Percentiles rank a stretch among this genome's conserved stretches.
phyloP scores from a whole-genome alignment of 2,797 vertebrate species.

The Cetoscarus ocellatus region DNA sequence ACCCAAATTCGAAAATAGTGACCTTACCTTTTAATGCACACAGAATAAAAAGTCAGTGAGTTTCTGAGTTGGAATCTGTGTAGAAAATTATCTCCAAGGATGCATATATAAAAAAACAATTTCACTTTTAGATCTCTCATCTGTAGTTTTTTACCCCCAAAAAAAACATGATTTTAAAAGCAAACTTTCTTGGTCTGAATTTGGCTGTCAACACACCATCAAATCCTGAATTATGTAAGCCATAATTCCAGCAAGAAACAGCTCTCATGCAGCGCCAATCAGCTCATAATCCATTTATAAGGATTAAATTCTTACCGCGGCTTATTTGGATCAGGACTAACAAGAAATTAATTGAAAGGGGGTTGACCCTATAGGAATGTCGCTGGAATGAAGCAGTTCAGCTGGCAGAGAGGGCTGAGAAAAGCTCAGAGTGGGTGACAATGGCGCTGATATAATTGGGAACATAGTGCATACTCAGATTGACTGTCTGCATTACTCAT shows the following conservation, averaged over 20 bases:
- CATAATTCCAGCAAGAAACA: slow-evolving; percentile 66
- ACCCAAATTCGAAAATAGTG: too few relatives aligned
- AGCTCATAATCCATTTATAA: slow-evolving; percentile 82
- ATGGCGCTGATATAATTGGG: slow-evolving; percentile 65
- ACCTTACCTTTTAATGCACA: background rate
- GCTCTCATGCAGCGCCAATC: slow-evolving; percentile 68
- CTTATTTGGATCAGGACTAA: slow-evolving; percentile 83
- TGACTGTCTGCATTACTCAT: slow-evolving; percentile 53
- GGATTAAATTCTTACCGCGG: slow-evolving; percentile 82
- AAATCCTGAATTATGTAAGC: slow-evolving; percentile 56
- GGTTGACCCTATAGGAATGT: slow-evolving; percentile 76
- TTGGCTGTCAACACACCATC: slow-evolving; percentile 42
- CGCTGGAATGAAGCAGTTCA: slow-evolving; percentile 46
- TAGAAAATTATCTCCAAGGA: slow-evolving; percentile 57
- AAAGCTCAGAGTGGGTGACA: slow-evolving; percentile 67
- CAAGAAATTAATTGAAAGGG: slow-evolving; percentile 83
- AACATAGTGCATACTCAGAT: slow-evolving; percentile 61
- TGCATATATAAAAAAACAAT: slow-evolving; percentile 33
- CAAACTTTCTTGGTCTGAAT: slow-evolving; percentile 15
- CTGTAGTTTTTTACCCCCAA: too few relatives aligned
- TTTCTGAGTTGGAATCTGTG: background rate
- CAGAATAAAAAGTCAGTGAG: slow-evolving; percentile 21
- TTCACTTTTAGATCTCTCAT: background rate
- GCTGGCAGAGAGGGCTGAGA: slow-evolving; percentile 67
- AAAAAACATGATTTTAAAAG: slow-evolving; percentile 16